These are phyloP conservation scores for Rhyacophila brunnea DNA, from an alignment of 1,140 invertebrate species.

Conservation along the genomic window DNA sequence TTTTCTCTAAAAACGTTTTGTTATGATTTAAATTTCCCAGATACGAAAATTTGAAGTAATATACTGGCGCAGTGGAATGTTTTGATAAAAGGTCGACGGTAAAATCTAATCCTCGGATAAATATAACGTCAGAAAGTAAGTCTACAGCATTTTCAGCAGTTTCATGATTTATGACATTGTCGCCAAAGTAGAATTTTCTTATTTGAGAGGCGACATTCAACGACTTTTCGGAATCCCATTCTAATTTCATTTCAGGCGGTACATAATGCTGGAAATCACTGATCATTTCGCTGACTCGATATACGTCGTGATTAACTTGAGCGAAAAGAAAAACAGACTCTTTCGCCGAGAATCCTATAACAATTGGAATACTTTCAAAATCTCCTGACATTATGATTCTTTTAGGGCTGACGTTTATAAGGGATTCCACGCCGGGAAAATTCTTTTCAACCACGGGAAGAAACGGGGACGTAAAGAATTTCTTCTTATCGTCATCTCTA, in stretches of 20 bases:
- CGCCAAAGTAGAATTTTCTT: constrained; percentile 14
- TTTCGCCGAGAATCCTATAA: constrained; percentile 2
- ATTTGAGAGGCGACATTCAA: background rate
- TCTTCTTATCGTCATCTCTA: background rate
- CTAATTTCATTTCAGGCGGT: constrained; percentile 1
- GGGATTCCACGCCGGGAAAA: constrained; percentile 15
- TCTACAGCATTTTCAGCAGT: constrained; percentile 1
- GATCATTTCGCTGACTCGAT: background rate
- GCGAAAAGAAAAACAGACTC: constrained; percentile 2
- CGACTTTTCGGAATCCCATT: background rate
- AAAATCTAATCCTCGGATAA: constrained; percentile 4
- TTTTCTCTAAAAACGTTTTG: background rate
- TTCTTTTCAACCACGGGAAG: background rate
- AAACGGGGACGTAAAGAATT: background rate
- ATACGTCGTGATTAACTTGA: background rate
- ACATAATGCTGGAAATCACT: constrained; percentile 5
- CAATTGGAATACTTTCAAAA: constrained; percentile 2
- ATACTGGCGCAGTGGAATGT: constrained; percentile 5
- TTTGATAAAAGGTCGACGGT: constrained; percentile 11
- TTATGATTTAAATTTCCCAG: constrained; percentile 18
- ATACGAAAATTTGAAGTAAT: constrained; percentile 22
- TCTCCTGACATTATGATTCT: background rate
- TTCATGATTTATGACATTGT: background rate
- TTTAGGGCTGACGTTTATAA: background rate
- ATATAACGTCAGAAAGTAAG: constrained; percentile 14